A percentile compares a stretch with the other conserved stretches of the same genome.
These are phyloP conservation scores for Scaptomyza caliginosa DNA, from an alignment of 2,888 invertebrate species.

Conservation along the genomic window DNA sequence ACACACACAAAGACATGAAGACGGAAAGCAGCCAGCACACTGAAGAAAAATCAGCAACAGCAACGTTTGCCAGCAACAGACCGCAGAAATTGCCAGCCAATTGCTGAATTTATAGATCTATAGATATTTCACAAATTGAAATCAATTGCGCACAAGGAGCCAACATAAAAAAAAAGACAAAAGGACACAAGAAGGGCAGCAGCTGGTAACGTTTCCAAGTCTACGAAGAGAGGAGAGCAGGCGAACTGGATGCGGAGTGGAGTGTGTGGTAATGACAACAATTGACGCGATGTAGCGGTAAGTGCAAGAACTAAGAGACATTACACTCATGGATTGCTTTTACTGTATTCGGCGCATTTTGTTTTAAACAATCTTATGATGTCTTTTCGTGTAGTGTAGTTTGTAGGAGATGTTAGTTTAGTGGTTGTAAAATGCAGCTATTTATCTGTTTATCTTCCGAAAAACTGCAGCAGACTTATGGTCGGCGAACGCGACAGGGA, in stretches of 20 bases:
- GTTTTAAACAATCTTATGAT: too few relatives aligned
- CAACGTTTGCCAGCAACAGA: constrained; percentile 15
- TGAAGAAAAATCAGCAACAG: constrained; percentile 8
- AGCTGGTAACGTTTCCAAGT: constrained; percentile 1
- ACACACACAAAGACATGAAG: constrained; percentile 33
- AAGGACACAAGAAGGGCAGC: not conserved
- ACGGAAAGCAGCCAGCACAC: constrained; percentile 20
- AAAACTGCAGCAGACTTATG: constrained; percentile 83
- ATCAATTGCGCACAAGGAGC: constrained; percentile 51
- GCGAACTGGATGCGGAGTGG: constrained; percentile 27
- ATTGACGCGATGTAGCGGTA: constrained; percentile 85
- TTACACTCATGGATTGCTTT: not conserved
- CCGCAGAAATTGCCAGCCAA: constrained; percentile 43
- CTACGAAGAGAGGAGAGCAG: constrained; percentile 1
- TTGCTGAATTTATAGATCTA: constrained; percentile 57
- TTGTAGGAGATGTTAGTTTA: not conserved
- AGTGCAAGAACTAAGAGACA: constrained; percentile 47
- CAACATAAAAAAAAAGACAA: not conserved
- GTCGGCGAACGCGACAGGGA: constrained; percentile 85
- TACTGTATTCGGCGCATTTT: too few relatives aligned
- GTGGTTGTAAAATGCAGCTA: constrained; percentile 2
- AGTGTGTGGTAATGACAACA: constrained; percentile 82
- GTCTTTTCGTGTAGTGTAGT: not conserved
- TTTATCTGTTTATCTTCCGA: not conserved
- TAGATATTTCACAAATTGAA: constrained; percentile 54